Evolutionary conservation across 2,113 vertebrate species (phyloP), one percentile per base, ranked within the genome.

Genomic region (Lontra canadensis): DNA sequence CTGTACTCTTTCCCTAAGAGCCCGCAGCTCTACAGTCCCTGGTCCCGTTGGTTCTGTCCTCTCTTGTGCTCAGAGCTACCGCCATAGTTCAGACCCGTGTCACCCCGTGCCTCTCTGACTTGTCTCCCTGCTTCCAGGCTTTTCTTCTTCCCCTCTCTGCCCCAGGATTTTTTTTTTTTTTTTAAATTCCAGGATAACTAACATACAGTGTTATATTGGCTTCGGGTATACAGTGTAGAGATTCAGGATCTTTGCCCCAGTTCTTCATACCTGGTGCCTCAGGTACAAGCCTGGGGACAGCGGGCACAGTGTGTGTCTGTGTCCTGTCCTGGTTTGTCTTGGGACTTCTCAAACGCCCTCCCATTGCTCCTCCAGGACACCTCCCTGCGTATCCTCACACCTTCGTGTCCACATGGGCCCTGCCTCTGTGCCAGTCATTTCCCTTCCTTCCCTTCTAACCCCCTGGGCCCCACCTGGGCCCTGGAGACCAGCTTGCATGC

Each of bases 1-100:
- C 6, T 10, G 1, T 1, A 3, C 57, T 26, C 31, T 8, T 17
- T 0, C 47, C 13, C 15, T 94, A 9, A 0, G 17, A 26, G 25
- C 44, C 52, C 34, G 2, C 20, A 14, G 49, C 61, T 79, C 3
- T 29, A 23, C 23, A 1, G 36, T 44, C 10, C 47, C 74, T 44
- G 12, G 13, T 23, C 23, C 42, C 3, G 1, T 42, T 42, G 88
- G 15, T 21, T 18, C 49, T 57, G 31, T 86, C 57, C 31, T 26
- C 31, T 44, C 26, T 7, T 18, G 2, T 39, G 13, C 47, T 67
- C 44, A 20, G 47, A 13, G 3, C 4, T 6, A 8, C 9, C 3
- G 12, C 65, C 2, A 0, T 12, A 26, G 15, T 25, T 34, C 34
- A 69, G 13, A 52, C 23, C 47, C 67, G 39, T 25, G 13, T 47